Evolutionary conservation across 2,888 invertebrate genomes (phyloP).

Genomic region (Netelia fuscicornis): DNA sequence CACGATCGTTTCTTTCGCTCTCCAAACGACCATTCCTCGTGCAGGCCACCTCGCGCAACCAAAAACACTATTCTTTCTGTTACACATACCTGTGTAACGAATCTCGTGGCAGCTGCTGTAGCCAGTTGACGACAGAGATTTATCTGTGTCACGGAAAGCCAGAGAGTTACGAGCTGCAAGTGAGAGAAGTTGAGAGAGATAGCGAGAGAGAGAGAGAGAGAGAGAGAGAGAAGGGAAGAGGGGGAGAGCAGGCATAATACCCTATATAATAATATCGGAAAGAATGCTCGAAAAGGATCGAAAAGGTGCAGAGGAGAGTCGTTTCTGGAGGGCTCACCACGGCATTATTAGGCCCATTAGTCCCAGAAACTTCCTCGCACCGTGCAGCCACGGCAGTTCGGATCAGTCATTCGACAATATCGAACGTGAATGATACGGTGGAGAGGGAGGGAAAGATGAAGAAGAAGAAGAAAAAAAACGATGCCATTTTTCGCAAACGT

Average conservation of each 20-base stretch:
- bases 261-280: conserved; percentile 47
- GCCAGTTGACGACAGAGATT: conserved; percentile 56
- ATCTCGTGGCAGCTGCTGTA: conserved; percentile 61
- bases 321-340: conserved; percentile 36
- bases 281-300: conserved; percentile 51
- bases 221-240: conserved; percentile 15
- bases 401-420: conserved; percentile 57
- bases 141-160: conserved; percentile 50
- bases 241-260: conserved; percentile 8
- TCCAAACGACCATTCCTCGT: conserved; percentile 7
- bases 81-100: conserved; percentile 60
- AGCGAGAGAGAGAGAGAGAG: not conserved
- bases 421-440: conserved; percentile 30
- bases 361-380: conserved; percentile 44
- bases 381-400: conserved; percentile 31
- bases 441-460: conserved; percentile 4
- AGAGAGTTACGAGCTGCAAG: conserved; percentile 13
- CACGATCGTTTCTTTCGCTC: conserved; percentile 19
- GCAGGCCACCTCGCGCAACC: conserved; percentile 27
- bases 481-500: conserved; percentile 62
- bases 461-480: conserved; percentile 6
- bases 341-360: conserved; percentile 62
- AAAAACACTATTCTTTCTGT: conserved; percentile 55
- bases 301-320: conserved; percentile 49
- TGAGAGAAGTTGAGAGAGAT: conserved; percentile 1